Evolutionary conservation across 2,888 invertebrate genomes (phyloP), one percentile per base, ranked within the genome.

Genomic region (Oligia latruncula): DNA sequence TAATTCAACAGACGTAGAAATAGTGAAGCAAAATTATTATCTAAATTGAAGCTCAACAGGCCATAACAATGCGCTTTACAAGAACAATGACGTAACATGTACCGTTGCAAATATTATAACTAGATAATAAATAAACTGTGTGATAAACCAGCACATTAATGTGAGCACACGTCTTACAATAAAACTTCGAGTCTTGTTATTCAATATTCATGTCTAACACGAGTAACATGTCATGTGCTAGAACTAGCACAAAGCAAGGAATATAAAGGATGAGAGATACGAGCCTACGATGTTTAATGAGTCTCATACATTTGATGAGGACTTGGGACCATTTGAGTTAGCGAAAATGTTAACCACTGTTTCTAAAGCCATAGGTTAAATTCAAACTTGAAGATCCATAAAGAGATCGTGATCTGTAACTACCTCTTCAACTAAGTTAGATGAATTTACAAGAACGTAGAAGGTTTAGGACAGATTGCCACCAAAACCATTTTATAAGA

Each of bases 61-160:
- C 62, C 15, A 74, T 13, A 74, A 58, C 17, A 0, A n/a, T 40
- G 17, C 43, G n/a, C 35, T 60, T 20, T 5, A 15, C 40, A 40
- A 49, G n/a, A 46, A 35, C n/a, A n/a, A 55, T 43, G 29, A 65
- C 64, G 23, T 29, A 43, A 20, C 46, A 64, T 40, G 9, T 58
- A 29, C 20, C 62, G 13, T 49, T 64, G 49, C 6, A 17, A 11
- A 58, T 52, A 60, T 15, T 5, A 20, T 49, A 64, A 40, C 29
- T 20, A 29, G n/a, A 64, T 13, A 62, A 60, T 60, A 58, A 71
- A 67, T 71, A n/a, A 9, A 67, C 43, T 29, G 20, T n/a, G 35
- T 43, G 43, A 84, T 71, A 58, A 49, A 35, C 17, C 40, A 43
- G 35, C 66, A 49, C 58, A 84, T 82, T 70, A 43, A 80, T 80